Base-by-base conservation (phyloP, 2,797 vertebrate genomes). In the Hypotaenidia okinawae region DNA sequence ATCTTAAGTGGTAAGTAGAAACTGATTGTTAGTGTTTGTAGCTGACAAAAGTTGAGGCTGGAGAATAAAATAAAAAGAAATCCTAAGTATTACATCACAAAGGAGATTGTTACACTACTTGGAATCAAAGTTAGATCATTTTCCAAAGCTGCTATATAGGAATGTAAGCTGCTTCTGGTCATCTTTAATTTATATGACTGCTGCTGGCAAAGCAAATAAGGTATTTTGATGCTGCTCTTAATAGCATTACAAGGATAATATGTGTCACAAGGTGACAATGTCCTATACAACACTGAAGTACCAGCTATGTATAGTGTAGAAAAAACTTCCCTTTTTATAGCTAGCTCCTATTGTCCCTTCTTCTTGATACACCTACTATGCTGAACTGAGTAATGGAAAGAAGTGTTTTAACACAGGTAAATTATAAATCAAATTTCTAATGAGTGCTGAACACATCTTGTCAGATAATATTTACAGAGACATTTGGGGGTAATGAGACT, bases 51-150 rank as follows among this genome's bases (percentile, higher is more conserved):
- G 37, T 67, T 87, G 84, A 94, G 51, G 41, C 37, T 68, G 51
- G 52, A 85, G 72, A 93, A 85, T 57, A 67, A 90, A 72, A 35
- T 24, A 55, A 37, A 88, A 23, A 78, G 68, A 82, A 59, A 47
- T 25, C 37, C 51, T 45, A 79, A 91, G 69, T 88, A 68, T 76
- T 89, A 6, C 83, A 83, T 89, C 79, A 88, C 37, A 77, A 93
- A 90, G 37, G 52, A 91, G 69, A 64, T 94, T 89, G 84, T 91
- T 96, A 90, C 24, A 9, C 59, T 92, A 72, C 82, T 85, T 94
- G 77, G 84, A 96, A 94, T 94, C 92, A 97, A 96, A 96, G 95
- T 95, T 81, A 96, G 84, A 96, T 94, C 55, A 91, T 96, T 97
- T 97, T 96, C 97, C 94, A 97, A 93, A 97, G 92, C 91, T 91